Evolutionary conservation across 2,113 vertebrate genomes (phyloP).

Genomic region (Columba janthina): DNA sequence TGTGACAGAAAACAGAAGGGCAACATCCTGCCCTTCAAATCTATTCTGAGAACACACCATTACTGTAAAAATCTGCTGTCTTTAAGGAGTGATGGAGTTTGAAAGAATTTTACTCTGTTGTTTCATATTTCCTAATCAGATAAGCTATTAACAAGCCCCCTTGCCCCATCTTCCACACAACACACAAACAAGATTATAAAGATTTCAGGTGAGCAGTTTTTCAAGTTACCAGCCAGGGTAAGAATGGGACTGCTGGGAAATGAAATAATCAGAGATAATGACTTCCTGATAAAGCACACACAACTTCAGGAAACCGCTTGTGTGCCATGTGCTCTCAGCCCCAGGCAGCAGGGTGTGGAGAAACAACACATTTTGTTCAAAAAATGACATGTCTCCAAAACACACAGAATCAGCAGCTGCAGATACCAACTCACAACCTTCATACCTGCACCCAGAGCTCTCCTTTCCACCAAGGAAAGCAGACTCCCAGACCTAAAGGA

Average conservation of each 20-base stretch:
- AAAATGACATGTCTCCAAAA: fast-evolving
- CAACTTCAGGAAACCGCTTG: not conserved
- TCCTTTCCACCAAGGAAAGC: not conserved
- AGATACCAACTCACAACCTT: not conserved
- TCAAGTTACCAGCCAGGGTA: not conserved
- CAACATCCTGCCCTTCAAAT: not conserved
- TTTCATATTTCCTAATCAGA: not conserved
- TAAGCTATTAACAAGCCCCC: not conserved
- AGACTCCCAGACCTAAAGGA: too few relatives aligned
- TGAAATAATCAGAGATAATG: not conserved
- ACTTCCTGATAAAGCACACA: not conserved
- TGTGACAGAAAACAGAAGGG: not conserved
- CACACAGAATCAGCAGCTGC: not conserved
- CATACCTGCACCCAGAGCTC: not conserved
- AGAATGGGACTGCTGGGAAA: not conserved
- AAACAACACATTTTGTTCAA: not conserved
- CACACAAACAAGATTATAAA: not conserved
- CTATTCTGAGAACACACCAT: not conserved
- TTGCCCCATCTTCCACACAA: not conserved
- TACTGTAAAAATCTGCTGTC: not conserved
- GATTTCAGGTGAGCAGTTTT: not conserved
- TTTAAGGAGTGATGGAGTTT: not conserved
- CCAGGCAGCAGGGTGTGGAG: not conserved
- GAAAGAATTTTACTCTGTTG: not conserved
- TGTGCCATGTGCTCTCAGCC: not conserved